A percentile compares a stretch with the other conserved stretches of the same genome.
These are phyloP conservation scores for Hypocryptadius cinnamomeus DNA, from an alignment of 2,113 vertebrate species.

Conservation along the genomic window DNA sequence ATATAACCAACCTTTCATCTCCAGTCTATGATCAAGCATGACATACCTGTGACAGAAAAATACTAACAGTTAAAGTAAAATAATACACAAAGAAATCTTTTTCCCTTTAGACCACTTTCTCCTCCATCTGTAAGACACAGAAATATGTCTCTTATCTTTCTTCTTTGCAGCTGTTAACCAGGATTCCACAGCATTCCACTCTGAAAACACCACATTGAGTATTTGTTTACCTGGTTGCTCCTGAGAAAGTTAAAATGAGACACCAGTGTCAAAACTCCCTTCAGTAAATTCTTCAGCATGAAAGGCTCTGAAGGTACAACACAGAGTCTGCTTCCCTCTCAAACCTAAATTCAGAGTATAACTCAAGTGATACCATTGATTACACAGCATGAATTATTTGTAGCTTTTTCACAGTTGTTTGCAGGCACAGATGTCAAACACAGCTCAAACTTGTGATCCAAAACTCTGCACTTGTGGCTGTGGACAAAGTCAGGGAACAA, in stretches of 20 bases:
- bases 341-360: background rate
- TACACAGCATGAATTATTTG: background rate
- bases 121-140: accelerated
- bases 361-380: background rate
- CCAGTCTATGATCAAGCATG: background rate
- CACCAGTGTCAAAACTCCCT: background rate
- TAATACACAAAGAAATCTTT: background rate
- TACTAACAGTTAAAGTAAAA: background rate
- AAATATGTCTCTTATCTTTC: background rate
- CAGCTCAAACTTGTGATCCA: background rate
- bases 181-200: background rate
- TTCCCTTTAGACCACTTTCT: background rate
- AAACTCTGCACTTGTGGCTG: background rate
- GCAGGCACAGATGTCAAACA: background rate
- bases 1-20: background rate
- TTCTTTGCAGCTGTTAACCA: background rate
- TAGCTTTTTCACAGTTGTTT: background rate
- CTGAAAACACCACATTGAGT: accelerated
- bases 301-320: background rate
- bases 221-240: background rate
- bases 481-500: background rate
- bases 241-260: background rate
- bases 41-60: background rate
- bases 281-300: background rate
- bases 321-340: background rate